A percentile compares a stretch with the other conserved stretches of the same genome.
phyloP scores from a whole-genome alignment of 2,888 invertebrate genomes.

The Drosophila putrida region DNA sequence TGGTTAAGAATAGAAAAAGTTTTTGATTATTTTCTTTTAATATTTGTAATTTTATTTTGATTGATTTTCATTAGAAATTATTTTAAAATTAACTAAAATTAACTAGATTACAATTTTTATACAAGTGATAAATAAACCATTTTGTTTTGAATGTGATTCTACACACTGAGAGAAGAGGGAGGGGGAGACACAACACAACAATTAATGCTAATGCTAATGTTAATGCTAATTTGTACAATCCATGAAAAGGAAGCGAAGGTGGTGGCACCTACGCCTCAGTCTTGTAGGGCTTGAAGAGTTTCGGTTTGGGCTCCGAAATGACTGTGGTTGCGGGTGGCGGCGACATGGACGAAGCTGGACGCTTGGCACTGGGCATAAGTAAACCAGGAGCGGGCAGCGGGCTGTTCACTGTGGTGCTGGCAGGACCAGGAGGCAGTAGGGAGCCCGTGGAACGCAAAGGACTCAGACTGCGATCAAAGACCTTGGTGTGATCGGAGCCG shows the following conservation, averaged over 20 bases:
- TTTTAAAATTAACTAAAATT: constrained; percentile 50
- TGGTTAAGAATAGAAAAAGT: not conserved
- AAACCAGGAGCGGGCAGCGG: constrained; percentile 68
- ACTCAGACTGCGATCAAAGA: constrained; percentile 83
- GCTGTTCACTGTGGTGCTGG: constrained; percentile 32
- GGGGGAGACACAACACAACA: constrained; percentile 13
- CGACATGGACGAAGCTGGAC: constrained; percentile 72
- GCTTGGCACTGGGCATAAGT: constrained; percentile 76
- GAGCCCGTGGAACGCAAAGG: constrained; percentile 66
- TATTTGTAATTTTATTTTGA: constrained; percentile 7
- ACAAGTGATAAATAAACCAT: constrained; percentile 52
- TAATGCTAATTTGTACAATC: constrained; percentile 80
- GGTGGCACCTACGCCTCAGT: constrained; percentile 80
- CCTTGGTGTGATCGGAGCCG: constrained; percentile 85
- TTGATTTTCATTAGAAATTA: constrained; percentile 29
- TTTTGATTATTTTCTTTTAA: not conserved
- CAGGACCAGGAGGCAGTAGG: constrained; percentile 22
- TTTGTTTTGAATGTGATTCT: constrained; percentile 43
- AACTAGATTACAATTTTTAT: constrained; percentile 53
- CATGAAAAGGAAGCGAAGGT: constrained; percentile 2
- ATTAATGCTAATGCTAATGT: constrained; percentile 71
- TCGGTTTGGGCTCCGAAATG: constrained; percentile 86
- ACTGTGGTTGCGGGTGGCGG: constrained; percentile 69
- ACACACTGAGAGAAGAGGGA: constrained; percentile 51
- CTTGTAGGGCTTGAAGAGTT: constrained; percentile 92